These are phyloP conservation scores for Yasuhikotakia modesta DNA, from an alignment of 2,797 vertebrate genomes.

Conservation along the genomic window DNA sequence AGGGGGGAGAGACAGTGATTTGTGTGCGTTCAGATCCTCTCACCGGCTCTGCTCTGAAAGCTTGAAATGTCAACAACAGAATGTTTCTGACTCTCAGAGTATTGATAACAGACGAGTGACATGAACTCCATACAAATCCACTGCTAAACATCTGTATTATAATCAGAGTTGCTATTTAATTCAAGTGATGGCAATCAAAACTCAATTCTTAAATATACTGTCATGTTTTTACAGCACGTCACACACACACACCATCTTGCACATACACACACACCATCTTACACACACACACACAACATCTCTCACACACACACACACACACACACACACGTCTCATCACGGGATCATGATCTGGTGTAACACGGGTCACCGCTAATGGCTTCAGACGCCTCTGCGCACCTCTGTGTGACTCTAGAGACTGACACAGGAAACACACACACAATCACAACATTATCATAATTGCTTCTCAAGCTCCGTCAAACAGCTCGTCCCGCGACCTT, in stretches of 20 bases:
- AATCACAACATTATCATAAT: slow-evolving; percentile 48
- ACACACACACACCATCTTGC: neutral
- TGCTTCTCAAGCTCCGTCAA: slow-evolving; percentile 18
- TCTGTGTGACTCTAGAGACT: neutral
- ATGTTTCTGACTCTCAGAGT: too few relatives aligned
- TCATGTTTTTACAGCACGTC: neutral
- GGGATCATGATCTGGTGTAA: neutral
- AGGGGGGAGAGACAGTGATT: neutral
- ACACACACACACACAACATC: neutral
- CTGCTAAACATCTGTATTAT: too few relatives aligned
- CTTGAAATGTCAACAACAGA: neutral
- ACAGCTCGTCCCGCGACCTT: slow-evolving; percentile 48
- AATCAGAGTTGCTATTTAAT: too few relatives aligned
- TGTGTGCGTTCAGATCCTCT: neutral
- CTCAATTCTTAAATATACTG: too few relatives aligned
- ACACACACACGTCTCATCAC: neutral
- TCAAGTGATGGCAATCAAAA: too few relatives aligned
- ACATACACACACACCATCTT: neutral
- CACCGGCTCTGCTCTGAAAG: neutral
- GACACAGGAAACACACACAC: slow-evolving; percentile 10
- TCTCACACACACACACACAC: neutral
- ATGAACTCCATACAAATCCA: neutral
- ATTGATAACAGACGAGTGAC: neutral
- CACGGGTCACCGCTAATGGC: slow-evolving; percentile 5
- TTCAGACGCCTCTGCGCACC: neutral